phyloP scores from a whole-genome alignment of 2,797 vertebrate genomes.

The Hapalemur alaotrensis region DNA sequence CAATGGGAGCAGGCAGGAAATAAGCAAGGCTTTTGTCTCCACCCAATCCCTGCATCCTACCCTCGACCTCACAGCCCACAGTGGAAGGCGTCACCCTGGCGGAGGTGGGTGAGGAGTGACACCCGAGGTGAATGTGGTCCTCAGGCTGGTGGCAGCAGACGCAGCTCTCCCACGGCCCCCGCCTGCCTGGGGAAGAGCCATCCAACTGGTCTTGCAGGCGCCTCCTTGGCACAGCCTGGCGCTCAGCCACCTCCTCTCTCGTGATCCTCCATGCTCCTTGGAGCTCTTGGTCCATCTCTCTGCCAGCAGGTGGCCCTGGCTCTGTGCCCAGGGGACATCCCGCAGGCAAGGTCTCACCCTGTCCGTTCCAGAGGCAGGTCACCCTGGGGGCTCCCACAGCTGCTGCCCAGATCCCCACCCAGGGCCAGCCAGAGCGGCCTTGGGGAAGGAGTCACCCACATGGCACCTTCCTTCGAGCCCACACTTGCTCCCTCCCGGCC shows the following conservation, averaged over 20 bases:
- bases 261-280: background rate
- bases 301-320: background rate
- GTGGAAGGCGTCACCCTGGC: background rate
- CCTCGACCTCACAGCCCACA: background rate
- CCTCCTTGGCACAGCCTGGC: conserved; percentile 16
- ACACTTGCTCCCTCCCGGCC: background rate
- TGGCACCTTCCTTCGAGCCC: background rate
- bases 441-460: background rate
- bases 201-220: conserved; percentile 52
- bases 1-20: background rate
- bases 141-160: background rate
- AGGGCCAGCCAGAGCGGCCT: background rate
- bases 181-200: background rate
- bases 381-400: background rate
- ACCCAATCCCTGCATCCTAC: background rate
- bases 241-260: background rate
- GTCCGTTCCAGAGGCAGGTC: too few species aligned
- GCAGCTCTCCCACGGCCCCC: background rate
- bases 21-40: background rate
- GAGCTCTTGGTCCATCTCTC: background rate
- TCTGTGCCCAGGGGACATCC: background rate
- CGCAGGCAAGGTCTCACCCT: background rate
- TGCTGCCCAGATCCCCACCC: background rate
- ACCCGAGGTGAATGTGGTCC: background rate
- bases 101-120: background rate